phyloP scores from a whole-genome alignment of 2,888 invertebrate species.

The Tetrapedia diversipes region DNA sequence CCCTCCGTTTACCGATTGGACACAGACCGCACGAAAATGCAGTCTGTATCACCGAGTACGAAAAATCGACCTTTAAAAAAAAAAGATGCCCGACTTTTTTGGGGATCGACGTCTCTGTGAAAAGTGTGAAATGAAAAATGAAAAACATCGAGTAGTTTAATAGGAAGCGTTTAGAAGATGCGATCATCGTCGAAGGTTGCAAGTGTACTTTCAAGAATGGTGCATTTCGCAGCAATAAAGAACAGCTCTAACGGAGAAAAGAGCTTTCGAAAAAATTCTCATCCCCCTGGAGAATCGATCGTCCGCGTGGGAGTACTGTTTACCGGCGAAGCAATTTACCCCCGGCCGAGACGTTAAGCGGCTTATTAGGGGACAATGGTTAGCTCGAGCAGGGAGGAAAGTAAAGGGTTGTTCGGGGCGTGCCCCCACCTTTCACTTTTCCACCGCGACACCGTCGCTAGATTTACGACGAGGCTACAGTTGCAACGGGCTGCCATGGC shows the following conservation, averaged over 20 bases:
- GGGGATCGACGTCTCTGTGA: neutral
- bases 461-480: slow-evolving; percentile 68
- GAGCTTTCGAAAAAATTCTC: slow-evolving; percentile 57
- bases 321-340: slow-evolving; percentile 77
- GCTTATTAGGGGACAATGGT: slow-evolving; percentile 79
- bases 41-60: neutral
- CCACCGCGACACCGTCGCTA: slow-evolving; percentile 56
- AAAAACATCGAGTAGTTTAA: neutral
- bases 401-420: slow-evolving; percentile 67
- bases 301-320: slow-evolving; percentile 77
- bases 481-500: slow-evolving; percentile 31
- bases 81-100: neutral
- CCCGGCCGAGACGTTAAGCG: slow-evolving; percentile 76
- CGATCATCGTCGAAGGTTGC: neutral
- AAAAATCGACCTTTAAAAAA: slow-evolving; percentile 2
- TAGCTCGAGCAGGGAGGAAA: slow-evolving; percentile 44
- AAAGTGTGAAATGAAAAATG: too few species aligned
- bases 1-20: slow-evolving; percentile 69
- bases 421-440: slow-evolving; percentile 63
- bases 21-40: slow-evolving; percentile 58
- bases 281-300: slow-evolving; percentile 51
- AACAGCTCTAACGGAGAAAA: slow-evolving; percentile 23
- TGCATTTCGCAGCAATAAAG: neutral
- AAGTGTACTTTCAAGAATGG: neutral
- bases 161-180: neutral